These are phyloP conservation scores for Petromus typicus DNA, from an alignment of 2,113 vertebrate species.

Conservation along the genomic window DNA sequence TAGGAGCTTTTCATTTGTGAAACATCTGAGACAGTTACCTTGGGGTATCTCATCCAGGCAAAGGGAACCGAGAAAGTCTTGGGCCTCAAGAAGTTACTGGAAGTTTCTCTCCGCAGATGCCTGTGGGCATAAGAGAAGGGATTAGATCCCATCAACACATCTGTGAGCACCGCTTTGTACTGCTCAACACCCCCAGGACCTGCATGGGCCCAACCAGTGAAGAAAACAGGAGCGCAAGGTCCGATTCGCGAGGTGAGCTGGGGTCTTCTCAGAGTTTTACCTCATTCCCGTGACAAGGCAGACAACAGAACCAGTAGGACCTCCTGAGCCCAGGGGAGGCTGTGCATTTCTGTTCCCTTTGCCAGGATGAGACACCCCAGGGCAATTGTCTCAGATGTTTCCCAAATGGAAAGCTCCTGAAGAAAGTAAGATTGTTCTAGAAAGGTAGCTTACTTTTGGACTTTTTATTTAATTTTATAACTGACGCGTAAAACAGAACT, in stretches of 20 bases:
- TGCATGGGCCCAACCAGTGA: neutral
- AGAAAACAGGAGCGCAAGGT: neutral
- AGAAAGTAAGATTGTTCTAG: neutral
- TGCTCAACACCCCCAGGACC: neutral
- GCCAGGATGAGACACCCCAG: neutral
- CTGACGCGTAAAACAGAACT: neutral
- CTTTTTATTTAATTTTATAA: neutral
- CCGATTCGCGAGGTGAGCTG: neutral
- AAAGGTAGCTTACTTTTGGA: neutral
- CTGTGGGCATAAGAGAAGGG: fast-evolving
- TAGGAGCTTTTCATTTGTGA: neutral
- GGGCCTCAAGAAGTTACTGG: neutral
- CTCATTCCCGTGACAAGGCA: fast-evolving
- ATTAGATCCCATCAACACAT: no score
- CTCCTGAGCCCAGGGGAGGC: neutral
- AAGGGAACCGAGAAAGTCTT: neutral
- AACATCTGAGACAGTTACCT: neutral
- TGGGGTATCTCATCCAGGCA: neutral
- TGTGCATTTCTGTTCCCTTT: neutral
- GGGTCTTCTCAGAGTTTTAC: neutral
- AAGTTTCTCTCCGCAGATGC: neutral
- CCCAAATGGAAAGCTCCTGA: neutral
- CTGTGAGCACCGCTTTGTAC: neutral
- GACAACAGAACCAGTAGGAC: neutral
- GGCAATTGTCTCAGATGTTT: neutral